phyloP scores from a whole-genome alignment of 1,140 invertebrate genomes.

The Drosophila tsacasi region DNA sequence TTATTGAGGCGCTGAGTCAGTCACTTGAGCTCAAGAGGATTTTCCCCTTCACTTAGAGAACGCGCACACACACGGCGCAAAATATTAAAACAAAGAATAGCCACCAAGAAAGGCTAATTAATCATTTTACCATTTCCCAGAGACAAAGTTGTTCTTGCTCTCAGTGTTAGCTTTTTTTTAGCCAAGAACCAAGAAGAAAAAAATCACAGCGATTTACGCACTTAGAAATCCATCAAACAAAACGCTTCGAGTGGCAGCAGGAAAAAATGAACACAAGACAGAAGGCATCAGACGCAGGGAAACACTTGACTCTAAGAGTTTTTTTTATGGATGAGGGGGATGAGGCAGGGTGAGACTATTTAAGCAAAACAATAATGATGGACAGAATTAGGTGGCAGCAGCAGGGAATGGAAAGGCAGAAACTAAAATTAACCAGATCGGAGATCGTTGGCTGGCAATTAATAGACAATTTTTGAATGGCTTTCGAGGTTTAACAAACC shows the following conservation, averaged over 20 bases:
- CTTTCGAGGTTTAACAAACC: constrained; percentile 6
- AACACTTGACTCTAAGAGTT: constrained; percentile 64
- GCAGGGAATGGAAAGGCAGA: constrained; percentile 7
- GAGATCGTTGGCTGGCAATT: constrained; percentile 22
- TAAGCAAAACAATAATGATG: constrained; percentile 37
- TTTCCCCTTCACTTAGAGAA: constrained; percentile 55
- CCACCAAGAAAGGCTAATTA: constrained; percentile 60
- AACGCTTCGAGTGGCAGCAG: constrained; percentile 12
- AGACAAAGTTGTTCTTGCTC: constrained; percentile 39
- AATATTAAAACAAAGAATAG: constrained; percentile 24
- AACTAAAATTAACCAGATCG: constrained; percentile 65
- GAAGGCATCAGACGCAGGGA: constrained; percentile 36
- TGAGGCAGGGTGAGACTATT: neutral
- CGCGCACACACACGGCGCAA: neutral
- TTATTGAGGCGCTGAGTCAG: constrained; percentile 72
- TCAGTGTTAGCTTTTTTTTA: constrained; percentile 24
- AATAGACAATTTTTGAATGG: constrained; percentile 22
- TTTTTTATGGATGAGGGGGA: neutral
- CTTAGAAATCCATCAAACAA: constrained; percentile 82
- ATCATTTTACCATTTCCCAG: constrained; percentile 52
- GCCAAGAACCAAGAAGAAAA: constrained; percentile 7
- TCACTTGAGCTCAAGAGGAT: constrained; percentile 60
- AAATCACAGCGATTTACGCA: constrained; percentile 74
- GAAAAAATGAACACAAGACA: constrained; percentile 41
- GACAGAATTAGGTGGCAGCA: constrained; percentile 49